Evolutionary conservation across 2,113 vertebrate genomes (phyloP).

Genomic region (Varanus salvator): DNA sequence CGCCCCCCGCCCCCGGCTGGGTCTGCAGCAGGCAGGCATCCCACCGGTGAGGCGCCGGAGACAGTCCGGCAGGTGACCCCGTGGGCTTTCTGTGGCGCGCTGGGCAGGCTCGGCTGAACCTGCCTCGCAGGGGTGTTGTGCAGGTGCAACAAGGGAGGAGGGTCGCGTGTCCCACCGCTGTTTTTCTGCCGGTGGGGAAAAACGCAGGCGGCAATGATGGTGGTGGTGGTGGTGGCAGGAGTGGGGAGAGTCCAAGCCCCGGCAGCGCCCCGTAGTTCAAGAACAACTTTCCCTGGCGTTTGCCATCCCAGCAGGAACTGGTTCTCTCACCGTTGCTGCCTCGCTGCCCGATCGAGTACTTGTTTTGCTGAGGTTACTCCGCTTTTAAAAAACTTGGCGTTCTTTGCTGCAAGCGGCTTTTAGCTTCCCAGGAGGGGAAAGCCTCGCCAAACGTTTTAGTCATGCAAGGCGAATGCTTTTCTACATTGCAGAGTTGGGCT

Average conservation of each 20-base stretch:
- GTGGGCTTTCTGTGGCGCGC: too few relatives aligned
- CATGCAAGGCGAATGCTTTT: too few relatives aligned
- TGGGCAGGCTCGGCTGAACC: not conserved
- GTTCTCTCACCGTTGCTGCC: not conserved
- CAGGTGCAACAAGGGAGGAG: not conserved
- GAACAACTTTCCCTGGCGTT: not conserved
- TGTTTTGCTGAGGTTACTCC: not conserved
- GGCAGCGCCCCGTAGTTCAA: not conserved
- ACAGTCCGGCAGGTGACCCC: not conserved
- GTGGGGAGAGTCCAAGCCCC: not conserved
- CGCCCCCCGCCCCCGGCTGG: not conserved
- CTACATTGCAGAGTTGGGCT: too few relatives aligned
- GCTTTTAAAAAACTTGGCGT: too few relatives aligned
- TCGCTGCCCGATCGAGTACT: not conserved
- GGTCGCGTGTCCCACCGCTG: not conserved
- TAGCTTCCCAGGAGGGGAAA: too few relatives aligned
- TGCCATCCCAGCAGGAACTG: not conserved
- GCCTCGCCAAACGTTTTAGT: too few relatives aligned
- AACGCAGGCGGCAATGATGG: too few relatives aligned
- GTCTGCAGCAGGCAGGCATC: not conserved
- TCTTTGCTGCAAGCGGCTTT: too few relatives aligned
- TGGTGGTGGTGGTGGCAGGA: too few relatives aligned
- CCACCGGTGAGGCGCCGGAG: not conserved
- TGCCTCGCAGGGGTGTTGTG: not conserved
- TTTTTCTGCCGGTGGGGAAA: too few relatives aligned